Evolutionary conservation across 2,888 invertebrate genomes (phyloP), one percentile per base, ranked within the genome.

Genomic region (Hemithea aestivaria): DNA sequence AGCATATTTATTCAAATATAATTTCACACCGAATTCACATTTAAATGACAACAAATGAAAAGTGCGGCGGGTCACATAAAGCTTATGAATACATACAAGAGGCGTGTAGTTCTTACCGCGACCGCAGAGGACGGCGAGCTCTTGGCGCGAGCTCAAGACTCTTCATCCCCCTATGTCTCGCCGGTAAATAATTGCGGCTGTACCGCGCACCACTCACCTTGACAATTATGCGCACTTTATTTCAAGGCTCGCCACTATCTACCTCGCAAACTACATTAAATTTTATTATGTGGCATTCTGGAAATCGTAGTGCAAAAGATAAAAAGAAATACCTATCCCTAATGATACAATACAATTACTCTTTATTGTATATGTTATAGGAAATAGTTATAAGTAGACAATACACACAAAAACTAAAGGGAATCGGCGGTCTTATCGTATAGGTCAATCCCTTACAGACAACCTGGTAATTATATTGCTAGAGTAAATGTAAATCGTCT

Each of bases 161-260:
- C 83, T 82, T 66, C 76, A 74, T 73, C 66, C 73, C 80, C 80
- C 75, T 74, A 73, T 72, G 83, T 82, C 79, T 77, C 75, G 74
- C 65, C 70, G 60, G 77, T 77, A 80, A 80, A 79, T 80, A 82
- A 83, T 82, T 81, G 76, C 78, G 64, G 66, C 73, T 65, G 73
- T 69, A 71, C 71, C 66, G 61, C 65, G 61, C 66, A 65, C 65
- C 67, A 72, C 73, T 73, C 69, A 66, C 73, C 75, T 74, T 71
- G 63, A 80, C 81, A 78, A 82, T 83, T 82, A 82, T 65, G 64
- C 71, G 73, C 73, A 76, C 75, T 82, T 80, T 75, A 75, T 75
- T 75, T 70, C 62, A 71, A 69, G 70, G 64, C 58, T 52, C 67
- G 66, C 51, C 56, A 55, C 58, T 56, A 49, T 55, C 58, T 53